Base-by-base conservation (phyloP, 2,797 vertebrate species). In the Esox lucius region DNA sequence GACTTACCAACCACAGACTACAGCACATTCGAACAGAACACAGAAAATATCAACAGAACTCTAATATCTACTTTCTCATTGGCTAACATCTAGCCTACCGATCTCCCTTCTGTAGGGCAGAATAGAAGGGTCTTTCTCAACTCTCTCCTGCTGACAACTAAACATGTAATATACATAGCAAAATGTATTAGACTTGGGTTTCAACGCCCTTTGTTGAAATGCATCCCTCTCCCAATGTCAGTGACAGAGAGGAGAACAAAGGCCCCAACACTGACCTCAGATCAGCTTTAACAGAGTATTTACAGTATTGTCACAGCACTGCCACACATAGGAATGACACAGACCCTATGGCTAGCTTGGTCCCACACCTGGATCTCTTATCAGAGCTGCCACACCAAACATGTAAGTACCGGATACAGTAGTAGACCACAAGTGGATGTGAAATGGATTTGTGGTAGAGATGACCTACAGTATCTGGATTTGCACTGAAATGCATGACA, bases 81-180 rank as follows among this genome's bases (percentile, higher is more conserved):
- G 28, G 24, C 26, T 17, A 65, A 28, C 28, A 13, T 7, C 26
- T 31, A 33, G 62, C 28, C 22, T 3, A 16, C 6, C 22, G 2
- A 53, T 70, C 68, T 15, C 75, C 73, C 72, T 77, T 66, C 61
- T 79, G 56, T 13, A 8, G 53, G 31, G 31, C 31, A 31, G 62
- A 16, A 17, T 42, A 51, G 64, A 67, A 35, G 16, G 75, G 42
- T 22, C 61, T 31, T 74, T 73, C 73, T 75, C 42, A 61, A 68
- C 79, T 68, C 65, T 35, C 62, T 35, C 42, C 65, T 7, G 59
- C 79, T 78, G 71, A 78, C 84, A 80, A 81, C 66, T 46, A 73
- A 81, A 75, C 4, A 51, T 24, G 5, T 2, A 22, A n/a, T 22
- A 56, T 22, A 42, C 33, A 70, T 62, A 68, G 42, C 26, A 39